phyloP scores from a whole-genome alignment of 2,797 vertebrate genomes.

The Tauraco hartlaubi region DNA sequence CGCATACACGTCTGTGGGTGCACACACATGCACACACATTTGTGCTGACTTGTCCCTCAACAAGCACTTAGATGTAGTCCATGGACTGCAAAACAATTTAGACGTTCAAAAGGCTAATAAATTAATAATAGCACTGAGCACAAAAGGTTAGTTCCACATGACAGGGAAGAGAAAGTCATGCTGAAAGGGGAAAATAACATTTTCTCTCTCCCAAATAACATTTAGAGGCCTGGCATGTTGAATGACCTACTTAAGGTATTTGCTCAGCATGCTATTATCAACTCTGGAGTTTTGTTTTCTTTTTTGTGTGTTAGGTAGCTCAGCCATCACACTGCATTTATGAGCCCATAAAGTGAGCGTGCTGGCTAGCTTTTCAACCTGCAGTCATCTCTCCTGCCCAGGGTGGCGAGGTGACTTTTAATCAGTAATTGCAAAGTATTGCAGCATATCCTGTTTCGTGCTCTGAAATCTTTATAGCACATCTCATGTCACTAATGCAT shows the following conservation, averaged over 20 bases:
- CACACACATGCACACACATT: neutral
- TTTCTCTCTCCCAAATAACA: constrained; percentile 43
- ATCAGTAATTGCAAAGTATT: neutral
- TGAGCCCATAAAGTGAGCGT: neutral
- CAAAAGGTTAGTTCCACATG: constrained; percentile 53
- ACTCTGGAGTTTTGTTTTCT: neutral
- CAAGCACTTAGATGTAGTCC: neutral
- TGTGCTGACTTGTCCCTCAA: neutral
- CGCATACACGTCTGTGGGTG: neutral
- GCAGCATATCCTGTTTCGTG: neutral
- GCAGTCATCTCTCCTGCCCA: neutral
- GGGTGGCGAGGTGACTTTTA: neutral
- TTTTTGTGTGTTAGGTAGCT: neutral
- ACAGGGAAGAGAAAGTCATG: constrained; percentile 15
- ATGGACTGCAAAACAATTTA: neutral
- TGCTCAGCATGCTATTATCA: constrained; percentile 14
- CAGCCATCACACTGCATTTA: neutral
- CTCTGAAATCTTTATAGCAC: constrained; percentile 10
- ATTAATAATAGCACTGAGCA: constrained; percentile 48
- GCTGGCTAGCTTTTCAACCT: neutral
- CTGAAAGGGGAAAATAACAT: constrained; percentile 39
- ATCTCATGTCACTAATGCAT: neutral
- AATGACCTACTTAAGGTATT: constrained; percentile 60
- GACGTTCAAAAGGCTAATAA: constrained; percentile 32
- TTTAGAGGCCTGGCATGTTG: constrained; percentile 45